Evolutionary conservation across 2,113 vertebrate species (phyloP).

Genomic region (Genyomyrus donnyi): DNA sequence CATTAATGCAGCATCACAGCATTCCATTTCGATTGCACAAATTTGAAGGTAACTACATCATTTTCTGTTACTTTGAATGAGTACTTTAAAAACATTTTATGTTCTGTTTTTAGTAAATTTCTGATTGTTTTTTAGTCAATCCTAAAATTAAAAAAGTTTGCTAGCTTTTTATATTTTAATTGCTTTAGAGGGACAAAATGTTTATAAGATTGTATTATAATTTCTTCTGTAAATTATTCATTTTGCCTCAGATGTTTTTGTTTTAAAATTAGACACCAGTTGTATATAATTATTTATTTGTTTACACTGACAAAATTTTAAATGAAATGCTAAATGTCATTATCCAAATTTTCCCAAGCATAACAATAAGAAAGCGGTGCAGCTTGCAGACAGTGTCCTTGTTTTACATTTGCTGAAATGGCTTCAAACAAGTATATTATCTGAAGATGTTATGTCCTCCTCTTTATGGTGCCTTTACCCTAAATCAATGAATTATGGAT

Average conservation of each 20-base stretch:
- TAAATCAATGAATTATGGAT: background rate
- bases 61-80: constrained; percentile 42
- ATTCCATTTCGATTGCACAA: constrained; percentile 47
- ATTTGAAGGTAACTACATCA: constrained; percentile 39
- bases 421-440: background rate
- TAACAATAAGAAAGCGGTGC: background rate
- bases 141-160: constrained; percentile 27
- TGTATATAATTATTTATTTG: constrained; percentile 98
- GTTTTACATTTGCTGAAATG: background rate
- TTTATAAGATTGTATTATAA: constrained; percentile 92
- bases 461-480: background rate
- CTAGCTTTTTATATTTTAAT: constrained; percentile 41
- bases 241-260: constrained; percentile 42
- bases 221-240: constrained; percentile 80
- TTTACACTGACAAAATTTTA: constrained; percentile 62
- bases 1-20: background rate
- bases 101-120: constrained; percentile 20
- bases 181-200: constrained; percentile 55
- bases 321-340: constrained; percentile 50
- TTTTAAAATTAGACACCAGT: constrained; percentile 63
- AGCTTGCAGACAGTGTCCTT: background rate
- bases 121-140: constrained; percentile 38
- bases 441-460: background rate
- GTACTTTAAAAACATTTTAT: constrained; percentile 24
- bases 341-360: constrained; percentile 49